Evolutionary conservation across 1,140 invertebrate species (phyloP), one percentile per base, ranked within the genome.

Genomic region (Leptopilina boulardi): DNA sequence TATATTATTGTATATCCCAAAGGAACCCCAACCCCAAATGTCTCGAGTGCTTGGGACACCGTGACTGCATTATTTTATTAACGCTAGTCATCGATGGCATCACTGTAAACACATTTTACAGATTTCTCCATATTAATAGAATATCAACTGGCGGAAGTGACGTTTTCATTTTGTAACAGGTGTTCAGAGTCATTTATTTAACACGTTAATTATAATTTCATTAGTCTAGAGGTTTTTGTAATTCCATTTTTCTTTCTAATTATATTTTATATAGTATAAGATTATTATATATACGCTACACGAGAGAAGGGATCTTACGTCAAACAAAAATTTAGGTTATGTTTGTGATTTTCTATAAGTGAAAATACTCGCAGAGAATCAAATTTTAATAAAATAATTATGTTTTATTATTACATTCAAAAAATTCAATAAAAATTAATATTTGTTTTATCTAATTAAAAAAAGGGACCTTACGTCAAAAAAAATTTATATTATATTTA

Each of bases 41-140:
- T 74, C 79, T 76, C 77, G 78, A 83, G 77, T 83, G 77, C 47
- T 34, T 59, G 56, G 80, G 84, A 80, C 78, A 83, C 82, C 82
- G 85, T 87, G 83, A 87, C 86, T 84, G 78, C 84, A 83, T 89
- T 85, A 89, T 87, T 86, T 88, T 84, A 87, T 85, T 81, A 85
- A 86, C 81, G 83, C 75, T 79, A 78, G 77, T 82, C 77, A 71
- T 78, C 76, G 59, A 9, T 54, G 78, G 54, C 73, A 78, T 83
- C 75, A 75, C 83, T 74, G 76, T 82, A 82, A 84, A 83, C 82
- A 82, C 80, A 78, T 82, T 77, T 83, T 66, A 13, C 59, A 66
- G 59, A 66, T 66, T 66, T 66, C 59, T 9, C 9, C 34, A 38
- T 3, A 6, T 9, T 9, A 38, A 38, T 66, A 6, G 9, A 13